Evolutionary conservation across 64 coral and sea anemone genomes (phyloP), one percentile per base, ranked within the genome.

Genomic region (Hydrozoanthus tunicans): DNA sequence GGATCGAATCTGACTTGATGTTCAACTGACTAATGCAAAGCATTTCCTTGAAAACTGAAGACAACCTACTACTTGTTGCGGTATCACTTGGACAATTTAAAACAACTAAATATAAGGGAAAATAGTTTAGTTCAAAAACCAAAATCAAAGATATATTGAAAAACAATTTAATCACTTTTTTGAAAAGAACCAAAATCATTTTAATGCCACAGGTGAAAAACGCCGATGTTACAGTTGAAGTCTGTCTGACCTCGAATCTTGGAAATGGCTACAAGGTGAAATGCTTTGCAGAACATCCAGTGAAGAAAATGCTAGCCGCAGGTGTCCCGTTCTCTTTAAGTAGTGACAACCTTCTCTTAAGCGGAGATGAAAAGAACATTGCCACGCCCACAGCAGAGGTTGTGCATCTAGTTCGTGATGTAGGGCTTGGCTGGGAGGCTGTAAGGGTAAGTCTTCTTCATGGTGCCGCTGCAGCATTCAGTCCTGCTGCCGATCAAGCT

Each of bases 221-320:
- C 9, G 84, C 84, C 9, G 74, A 88, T 20, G 57, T 73, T 7
- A 88, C 84, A 0, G 24, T 88, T 74, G 84, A 88, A 73, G 84
- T 88, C 11, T 88, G 84, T 66, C 84, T 88, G 3, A 88, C 84
- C 43, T 88, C 84, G 4, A 88, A 88, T 11, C n/a, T 88, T 12
- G 84, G 67, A 7, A 88, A 88, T 70, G 27, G 84, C 7, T 74
- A 88, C 55, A 88, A 88, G 26, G 84, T 88, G 53, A 88, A 61
- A 26, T 73, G 67, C 5, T 73, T 74, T n/a, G 24, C 84, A 3
- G 84, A 88, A 55, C 84, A 88, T 7, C 84, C 84, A 75, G 70
- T 88, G 17, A 73, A 51, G 69, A 61, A 75, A 9, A 74, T 88
- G 70, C 8, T 59, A 26, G 61, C 59, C 13, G 68, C 68, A 74